Percentiles rank a stretch among this genome's conserved stretches.
Conservation (phyloP, 2,113 vertebrate species). For the Acanthisitta chloris region DNA sequence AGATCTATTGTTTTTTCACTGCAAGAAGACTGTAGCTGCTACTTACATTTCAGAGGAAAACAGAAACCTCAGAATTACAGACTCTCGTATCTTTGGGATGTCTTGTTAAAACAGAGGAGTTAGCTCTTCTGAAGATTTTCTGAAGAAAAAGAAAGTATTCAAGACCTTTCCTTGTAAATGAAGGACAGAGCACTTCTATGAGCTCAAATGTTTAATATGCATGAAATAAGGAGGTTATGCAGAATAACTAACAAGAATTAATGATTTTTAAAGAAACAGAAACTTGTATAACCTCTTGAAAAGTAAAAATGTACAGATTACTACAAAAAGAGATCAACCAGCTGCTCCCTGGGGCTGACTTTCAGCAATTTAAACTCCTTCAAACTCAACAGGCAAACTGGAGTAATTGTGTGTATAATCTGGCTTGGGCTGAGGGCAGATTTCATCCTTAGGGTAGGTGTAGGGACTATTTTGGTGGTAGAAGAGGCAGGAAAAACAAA, state of each 20-base stretch:
- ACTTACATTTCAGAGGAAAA: not conserved
- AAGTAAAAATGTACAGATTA: not conserved
- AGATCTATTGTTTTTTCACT: not conserved
- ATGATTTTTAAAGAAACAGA: slow-evolving; percentile 49
- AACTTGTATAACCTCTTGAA: slow-evolving; percentile 37
- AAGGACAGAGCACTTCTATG: not conserved
- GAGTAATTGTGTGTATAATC: not conserved
- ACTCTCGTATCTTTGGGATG: not conserved
- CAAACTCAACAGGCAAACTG: not conserved
- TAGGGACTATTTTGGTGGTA: not conserved
- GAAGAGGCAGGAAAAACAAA: not conserved
- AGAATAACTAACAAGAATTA: slow-evolving; percentile 32
- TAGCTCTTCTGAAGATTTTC: not conserved
- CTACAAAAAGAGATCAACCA: not conserved
- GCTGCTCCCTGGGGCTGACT: not conserved
- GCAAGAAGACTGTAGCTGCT: not conserved
- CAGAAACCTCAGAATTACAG: not conserved
- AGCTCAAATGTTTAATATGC: slow-evolving; percentile 14
- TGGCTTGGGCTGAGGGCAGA: not conserved
- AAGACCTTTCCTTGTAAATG: slow-evolving; percentile 8
- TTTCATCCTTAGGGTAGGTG: not conserved
- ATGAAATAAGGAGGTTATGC: slow-evolving; percentile 20
- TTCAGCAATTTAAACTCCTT: not conserved
- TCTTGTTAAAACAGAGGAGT: not conserved
- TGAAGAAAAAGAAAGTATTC: slow-evolving; percentile 25